Evolutionary conservation across 1,140 invertebrate species (phyloP), one percentile per base, ranked within the genome.

Genomic region (Daktulosphaira vitifoliae): DNA sequence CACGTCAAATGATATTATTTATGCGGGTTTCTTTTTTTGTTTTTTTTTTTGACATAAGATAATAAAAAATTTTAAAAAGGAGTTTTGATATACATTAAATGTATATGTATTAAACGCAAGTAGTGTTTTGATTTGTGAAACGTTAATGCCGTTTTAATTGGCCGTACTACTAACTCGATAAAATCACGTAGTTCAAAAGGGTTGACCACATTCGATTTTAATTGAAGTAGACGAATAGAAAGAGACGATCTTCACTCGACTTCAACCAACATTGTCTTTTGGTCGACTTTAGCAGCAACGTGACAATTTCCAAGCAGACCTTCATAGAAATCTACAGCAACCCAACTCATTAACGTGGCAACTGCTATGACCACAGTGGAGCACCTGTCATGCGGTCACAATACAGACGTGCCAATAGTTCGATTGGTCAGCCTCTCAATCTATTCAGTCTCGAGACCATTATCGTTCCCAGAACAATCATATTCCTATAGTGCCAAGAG

Each of bases 401-500:
- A 44, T 44, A 4, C 39, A 59, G 37, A 59, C 54, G 38, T 54
- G 52, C 37, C 37, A 9, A 18, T 15, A 5, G 50, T 11, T 4
- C 15, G 39, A 11, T 33, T 33, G 29, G 29, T 33, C 29, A 33
- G 29, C 9, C 56, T 20, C 42, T 48, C 56, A 13, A 62, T 62
- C 56, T 29, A 46, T 62, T 25, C 38, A 4, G 6, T 15, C 26
- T 16, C 42, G 42, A 3, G 18, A 39, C 39, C 56, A 62, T 62
- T 62, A 62, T 62, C 56, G 56, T 62, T 62, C 56, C 56, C 56
- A n/a, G 22, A 62, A 62, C 56, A 62, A 62, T 62, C 56, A 62
- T 62, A 46, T 33, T 25, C 56, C 39, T 9, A 15, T 54, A 2
- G 39, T 33, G 1, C 15, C 20, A 11, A 46, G 23, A 39, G 26